Evolutionary conservation across 2,888 invertebrate genomes (phyloP).

Genomic region (Ectemnius continuus): DNA sequence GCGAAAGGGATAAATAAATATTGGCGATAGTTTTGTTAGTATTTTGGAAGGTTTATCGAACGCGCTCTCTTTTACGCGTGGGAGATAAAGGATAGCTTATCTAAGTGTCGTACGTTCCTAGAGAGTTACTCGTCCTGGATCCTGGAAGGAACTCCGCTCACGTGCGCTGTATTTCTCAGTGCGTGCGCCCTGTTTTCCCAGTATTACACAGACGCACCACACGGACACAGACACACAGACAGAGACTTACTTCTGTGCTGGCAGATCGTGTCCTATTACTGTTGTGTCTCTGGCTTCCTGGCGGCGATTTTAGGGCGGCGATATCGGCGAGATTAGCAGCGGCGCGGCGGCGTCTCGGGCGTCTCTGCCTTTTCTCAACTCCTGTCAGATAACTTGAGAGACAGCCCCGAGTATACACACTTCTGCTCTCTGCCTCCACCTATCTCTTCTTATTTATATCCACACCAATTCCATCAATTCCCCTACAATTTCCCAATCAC

Average conservation of each 20-base stretch:
- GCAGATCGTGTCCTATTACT: constrained; percentile 49
- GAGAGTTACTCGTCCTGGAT: too few relatives aligned
- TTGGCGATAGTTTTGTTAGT: too few relatives aligned
- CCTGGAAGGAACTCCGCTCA: background rate
- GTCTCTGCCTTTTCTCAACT: constrained; percentile 67
- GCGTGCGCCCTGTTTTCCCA: constrained; percentile 23
- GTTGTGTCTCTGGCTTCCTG: constrained; percentile 54
- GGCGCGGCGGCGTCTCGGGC: constrained; percentile 48
- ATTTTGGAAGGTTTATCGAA: too few relatives aligned
- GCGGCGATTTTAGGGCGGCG: constrained; percentile 60
- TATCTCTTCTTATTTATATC: constrained; percentile 7
- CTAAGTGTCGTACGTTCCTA: too few relatives aligned
- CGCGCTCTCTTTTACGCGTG: too few relatives aligned
- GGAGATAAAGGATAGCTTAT: too few relatives aligned
- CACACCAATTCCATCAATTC: too few relatives aligned
- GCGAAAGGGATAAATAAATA: too few relatives aligned
- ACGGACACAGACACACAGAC: too few relatives aligned
- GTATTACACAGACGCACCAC: too few relatives aligned
- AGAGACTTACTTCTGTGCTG: background rate
- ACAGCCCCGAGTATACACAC: constrained; percentile 31
- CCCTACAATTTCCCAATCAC: too few relatives aligned
- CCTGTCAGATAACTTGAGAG: constrained; percentile 54
- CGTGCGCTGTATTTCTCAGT: constrained; percentile 22
- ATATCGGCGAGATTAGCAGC: constrained; percentile 62
- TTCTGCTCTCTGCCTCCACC: constrained; percentile 27